Percentiles rank a stretch among this genome's conserved stretches.
These are phyloP conservation scores for Paratrypauchen microcephalus DNA, from an alignment of 2,797 vertebrate genomes.

Conservation along the genomic window DNA sequence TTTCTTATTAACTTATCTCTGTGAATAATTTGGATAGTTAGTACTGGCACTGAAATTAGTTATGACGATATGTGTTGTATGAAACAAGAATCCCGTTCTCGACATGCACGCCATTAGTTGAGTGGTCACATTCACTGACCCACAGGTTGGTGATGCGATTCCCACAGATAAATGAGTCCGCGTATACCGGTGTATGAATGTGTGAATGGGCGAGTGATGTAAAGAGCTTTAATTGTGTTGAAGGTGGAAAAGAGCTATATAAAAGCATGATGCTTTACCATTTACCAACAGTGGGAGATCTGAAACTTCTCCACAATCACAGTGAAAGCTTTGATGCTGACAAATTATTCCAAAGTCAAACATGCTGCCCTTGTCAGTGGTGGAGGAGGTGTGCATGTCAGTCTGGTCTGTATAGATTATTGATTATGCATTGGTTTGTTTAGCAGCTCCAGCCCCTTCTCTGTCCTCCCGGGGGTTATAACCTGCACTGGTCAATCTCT, in stretches of 20 bases:
- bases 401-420: conserved; percentile 28
- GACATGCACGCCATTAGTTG: too few relatives aligned
- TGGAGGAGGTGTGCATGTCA: conserved; percentile 15
- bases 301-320: neutral
- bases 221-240: too few relatives aligned
- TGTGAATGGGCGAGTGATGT: too few relatives aligned
- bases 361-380: neutral
- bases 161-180: too few relatives aligned
- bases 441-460: conserved; percentile 9
- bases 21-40: neutral
- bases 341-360: neutral
- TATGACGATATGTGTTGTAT: neutral
- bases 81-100: neutral
- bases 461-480: conserved; percentile 24
- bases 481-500: conserved; percentile 36
- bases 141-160: too few relatives aligned
- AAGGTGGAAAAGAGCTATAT: too few relatives aligned
- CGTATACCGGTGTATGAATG: too few relatives aligned
- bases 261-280: too few relatives aligned
- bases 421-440: conserved; percentile 25
- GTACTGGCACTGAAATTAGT: neutral
- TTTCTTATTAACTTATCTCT: too few relatives aligned
- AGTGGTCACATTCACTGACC: too few relatives aligned
- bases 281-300: neutral
- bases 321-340: neutral